These are phyloP conservation scores for Spodoptera littoralis DNA, from an alignment of 2,888 invertebrate species.

Conservation along the genomic window DNA sequence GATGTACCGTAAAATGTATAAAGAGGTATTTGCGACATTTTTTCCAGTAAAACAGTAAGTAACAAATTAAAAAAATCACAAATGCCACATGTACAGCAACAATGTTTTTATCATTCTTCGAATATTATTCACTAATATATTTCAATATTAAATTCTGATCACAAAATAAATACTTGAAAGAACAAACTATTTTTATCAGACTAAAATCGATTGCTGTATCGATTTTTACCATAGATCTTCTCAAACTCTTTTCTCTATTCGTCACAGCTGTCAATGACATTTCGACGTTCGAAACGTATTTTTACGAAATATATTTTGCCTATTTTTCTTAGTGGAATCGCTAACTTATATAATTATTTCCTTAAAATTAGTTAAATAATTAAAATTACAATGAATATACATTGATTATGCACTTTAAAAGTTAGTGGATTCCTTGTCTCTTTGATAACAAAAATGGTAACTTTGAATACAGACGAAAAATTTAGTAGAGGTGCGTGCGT, in stretches of 20 bases:
- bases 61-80: no score
- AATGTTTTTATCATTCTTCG: no score
- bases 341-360: constrained; percentile 70
- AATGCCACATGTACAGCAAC: no score
- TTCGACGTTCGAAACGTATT: constrained; percentile 77
- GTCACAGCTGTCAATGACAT: constrained; percentile 86
- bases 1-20: no score
- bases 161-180: no score
- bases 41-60: no score
- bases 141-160: no score
- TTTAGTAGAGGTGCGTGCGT: constrained; percentile 81
- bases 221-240: constrained; percentile 80
- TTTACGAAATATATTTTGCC: constrained; percentile 74
- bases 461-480: constrained; percentile 84
- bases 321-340: constrained; percentile 61
- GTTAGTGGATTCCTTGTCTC: constrained; percentile 40
- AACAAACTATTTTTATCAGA: no score
- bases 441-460: constrained; percentile 76
- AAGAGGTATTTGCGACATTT: no score
- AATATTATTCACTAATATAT: no score
- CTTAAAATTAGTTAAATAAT: constrained; percentile 36
- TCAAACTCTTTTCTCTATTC: constrained; percentile 75
- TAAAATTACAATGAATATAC: constrained; percentile 29
- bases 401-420: constrained; percentile 36
- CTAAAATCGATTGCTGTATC: constrained; percentile 65